phyloP scores from a whole-genome alignment of 2,113 vertebrate genomes.

The Glaucomys volans region DNA sequence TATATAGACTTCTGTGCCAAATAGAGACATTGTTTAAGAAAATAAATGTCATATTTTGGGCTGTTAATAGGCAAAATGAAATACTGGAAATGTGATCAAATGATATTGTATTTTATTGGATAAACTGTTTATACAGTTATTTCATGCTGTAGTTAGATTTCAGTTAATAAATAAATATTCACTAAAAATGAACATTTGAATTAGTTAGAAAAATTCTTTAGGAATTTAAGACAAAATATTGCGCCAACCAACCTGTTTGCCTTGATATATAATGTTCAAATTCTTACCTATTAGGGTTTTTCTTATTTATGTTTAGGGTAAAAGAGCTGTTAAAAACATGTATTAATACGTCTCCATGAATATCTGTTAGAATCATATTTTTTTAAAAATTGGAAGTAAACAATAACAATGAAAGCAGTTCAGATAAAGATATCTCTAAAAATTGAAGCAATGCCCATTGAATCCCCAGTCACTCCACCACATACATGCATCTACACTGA shows the following conservation, averaged over 20 bases:
- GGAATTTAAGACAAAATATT: slow-evolving; percentile 17
- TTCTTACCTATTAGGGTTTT: slow-evolving; percentile 44
- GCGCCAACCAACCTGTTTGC: neutral
- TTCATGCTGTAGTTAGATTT: slow-evolving; percentile 70
- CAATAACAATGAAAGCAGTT: slow-evolving; percentile 25
- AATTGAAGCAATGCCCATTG: neutral
- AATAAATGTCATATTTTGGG: slow-evolving; percentile 63
- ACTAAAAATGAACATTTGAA: slow-evolving; percentile 38
- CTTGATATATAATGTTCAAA: neutral
- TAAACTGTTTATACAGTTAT: slow-evolving; percentile 29
- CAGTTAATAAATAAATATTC: slow-evolving; percentile 67
- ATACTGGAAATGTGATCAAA: slow-evolving; percentile 60
- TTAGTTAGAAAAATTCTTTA: slow-evolving; percentile 59
- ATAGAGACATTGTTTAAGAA: slow-evolving; percentile 60
- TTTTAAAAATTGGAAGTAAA: slow-evolving; percentile 18
- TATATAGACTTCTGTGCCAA: slow-evolving; percentile 77
- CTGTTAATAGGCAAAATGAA: slow-evolving; percentile 64
- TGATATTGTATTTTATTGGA: slow-evolving; percentile 50
- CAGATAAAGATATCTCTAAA: neutral
- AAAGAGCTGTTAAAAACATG: slow-evolving; percentile 13
- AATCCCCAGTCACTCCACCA: neutral
- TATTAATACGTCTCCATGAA: slow-evolving; percentile 26
- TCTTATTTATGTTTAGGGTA: neutral
- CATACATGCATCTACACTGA: neutral
- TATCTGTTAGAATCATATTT: neutral